Percentiles rank a stretch among this genome's conserved stretches.
Conservation (phyloP, 1,140 invertebrate genomes). For the Zeugodacus cucurbitae region DNA sequence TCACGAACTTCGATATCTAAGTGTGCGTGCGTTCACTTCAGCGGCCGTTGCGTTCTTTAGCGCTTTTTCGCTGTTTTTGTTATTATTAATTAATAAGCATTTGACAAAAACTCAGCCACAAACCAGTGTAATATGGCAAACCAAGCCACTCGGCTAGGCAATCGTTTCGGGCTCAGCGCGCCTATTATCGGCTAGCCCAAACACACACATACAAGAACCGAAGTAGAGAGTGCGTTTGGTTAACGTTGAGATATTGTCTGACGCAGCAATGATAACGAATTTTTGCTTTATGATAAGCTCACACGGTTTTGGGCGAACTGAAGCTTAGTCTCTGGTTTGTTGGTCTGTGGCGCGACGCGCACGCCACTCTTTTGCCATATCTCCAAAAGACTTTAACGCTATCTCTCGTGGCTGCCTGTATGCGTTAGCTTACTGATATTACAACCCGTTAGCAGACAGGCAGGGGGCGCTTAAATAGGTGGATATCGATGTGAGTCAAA, state of each 20-base stretch:
- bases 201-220: neutral
- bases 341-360: neutral
- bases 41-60: neutral
- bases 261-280: neutral
- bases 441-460: neutral
- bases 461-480: neutral
- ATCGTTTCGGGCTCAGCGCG: neutral
- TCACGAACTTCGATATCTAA: neutral
- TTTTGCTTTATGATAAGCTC: conserved; percentile 18
- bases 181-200: neutral
- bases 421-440: too few species aligned
- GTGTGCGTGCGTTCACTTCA: neutral
- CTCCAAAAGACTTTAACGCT: neutral
- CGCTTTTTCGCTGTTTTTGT: neutral
- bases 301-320: neutral
- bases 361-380: neutral
- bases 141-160: neutral
- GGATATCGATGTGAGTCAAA: neutral
- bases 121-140: too few species aligned
- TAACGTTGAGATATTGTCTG: neutral
- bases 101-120: conserved; percentile 35
- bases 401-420: neutral
- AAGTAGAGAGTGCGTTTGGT: neutral
- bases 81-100: conserved; percentile 37
- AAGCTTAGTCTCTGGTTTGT: conserved; percentile 13